These are phyloP conservation scores for Calyptommatus sinebrachiatus DNA, from an alignment of 2,113 vertebrate genomes.

Conservation along the genomic window DNA sequence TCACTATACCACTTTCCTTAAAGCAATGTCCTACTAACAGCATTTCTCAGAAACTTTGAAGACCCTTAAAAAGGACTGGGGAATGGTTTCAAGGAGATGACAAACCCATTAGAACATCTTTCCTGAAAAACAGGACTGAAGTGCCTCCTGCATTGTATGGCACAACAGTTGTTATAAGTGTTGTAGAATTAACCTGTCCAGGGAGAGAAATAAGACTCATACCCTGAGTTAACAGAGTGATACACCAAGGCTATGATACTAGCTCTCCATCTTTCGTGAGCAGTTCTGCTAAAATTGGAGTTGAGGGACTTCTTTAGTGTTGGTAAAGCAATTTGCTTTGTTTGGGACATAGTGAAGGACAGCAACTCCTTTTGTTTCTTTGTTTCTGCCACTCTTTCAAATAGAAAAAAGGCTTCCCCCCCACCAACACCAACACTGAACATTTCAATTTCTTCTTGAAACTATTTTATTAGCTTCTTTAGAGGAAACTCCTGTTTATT, in stretches of 20 bases:
- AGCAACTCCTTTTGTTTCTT: no score
- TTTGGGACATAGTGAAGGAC: not conserved
- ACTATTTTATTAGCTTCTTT: no score
- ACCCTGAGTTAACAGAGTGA: not conserved
- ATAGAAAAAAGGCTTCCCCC: no score
- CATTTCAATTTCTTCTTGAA: no score
- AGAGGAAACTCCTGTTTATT: no score
- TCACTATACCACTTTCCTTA: not conserved
- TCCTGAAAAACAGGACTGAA: not conserved
- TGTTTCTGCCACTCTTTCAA: no score
- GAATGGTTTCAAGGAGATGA: not conserved
- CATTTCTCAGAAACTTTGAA: not conserved
- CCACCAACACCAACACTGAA: no score
- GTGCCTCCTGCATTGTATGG: not conserved
- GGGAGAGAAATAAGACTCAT: not conserved
- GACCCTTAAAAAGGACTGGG: not conserved
- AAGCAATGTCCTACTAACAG: not conserved
- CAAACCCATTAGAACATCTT: not conserved
- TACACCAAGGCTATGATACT: not conserved
- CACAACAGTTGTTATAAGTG: not conserved
- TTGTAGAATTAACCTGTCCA: not conserved
- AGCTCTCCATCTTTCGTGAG: not conserved
- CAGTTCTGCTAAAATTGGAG: not conserved
- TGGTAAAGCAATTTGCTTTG: not conserved
- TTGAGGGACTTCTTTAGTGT: not conserved